Percentiles rank a stretch among this genome's conserved stretches.
Evolutionary conservation across 1,140 invertebrate genomes (phyloP).

Genomic region (Hylaeus volcanicus): DNA sequence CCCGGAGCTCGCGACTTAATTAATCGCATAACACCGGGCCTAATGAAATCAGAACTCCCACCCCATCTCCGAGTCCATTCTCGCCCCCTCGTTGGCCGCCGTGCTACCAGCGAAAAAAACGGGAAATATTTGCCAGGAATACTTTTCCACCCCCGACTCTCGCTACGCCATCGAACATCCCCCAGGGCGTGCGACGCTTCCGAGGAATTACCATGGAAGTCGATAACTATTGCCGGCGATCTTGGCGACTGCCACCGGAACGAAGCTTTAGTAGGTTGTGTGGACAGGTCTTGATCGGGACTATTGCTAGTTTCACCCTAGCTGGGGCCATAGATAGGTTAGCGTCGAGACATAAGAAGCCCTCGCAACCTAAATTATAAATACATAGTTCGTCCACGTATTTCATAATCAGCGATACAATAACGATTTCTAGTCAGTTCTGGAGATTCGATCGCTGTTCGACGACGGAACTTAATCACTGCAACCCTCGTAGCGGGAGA

Average conservation of each 20-base stretch:
- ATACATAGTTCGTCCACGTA: too few species aligned
- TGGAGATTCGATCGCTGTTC: conserved; percentile 28
- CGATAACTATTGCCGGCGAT: conserved; percentile 60
- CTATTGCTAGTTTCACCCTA: background rate
- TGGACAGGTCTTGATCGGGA: too few species aligned
- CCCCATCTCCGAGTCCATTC: conserved; percentile 70
- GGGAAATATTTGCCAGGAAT: conserved; percentile 78
- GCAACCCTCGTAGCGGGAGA: background rate
- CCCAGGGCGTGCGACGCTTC: conserved; percentile 47
- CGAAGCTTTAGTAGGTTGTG: too few species aligned
- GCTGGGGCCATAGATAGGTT: too few species aligned
- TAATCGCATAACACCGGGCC: conserved; percentile 81
- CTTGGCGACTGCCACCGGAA: background rate
- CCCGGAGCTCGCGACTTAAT: conserved; percentile 79
- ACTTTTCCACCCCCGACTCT: conserved; percentile 68
- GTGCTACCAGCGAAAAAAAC: conserved; percentile 64
- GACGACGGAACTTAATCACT: conserved; percentile 33
- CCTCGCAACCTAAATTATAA: too few species aligned
- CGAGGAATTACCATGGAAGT: conserved; percentile 72
- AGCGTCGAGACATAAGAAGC: too few species aligned
- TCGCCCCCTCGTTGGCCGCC: conserved; percentile 57
- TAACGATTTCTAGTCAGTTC: background rate
- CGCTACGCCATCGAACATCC: background rate
- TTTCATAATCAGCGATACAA: too few species aligned
- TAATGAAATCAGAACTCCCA: conserved; percentile 81